phyloP scores from a whole-genome alignment of 2,797 vertebrate genomes.

The Darevskia mixta region DNA sequence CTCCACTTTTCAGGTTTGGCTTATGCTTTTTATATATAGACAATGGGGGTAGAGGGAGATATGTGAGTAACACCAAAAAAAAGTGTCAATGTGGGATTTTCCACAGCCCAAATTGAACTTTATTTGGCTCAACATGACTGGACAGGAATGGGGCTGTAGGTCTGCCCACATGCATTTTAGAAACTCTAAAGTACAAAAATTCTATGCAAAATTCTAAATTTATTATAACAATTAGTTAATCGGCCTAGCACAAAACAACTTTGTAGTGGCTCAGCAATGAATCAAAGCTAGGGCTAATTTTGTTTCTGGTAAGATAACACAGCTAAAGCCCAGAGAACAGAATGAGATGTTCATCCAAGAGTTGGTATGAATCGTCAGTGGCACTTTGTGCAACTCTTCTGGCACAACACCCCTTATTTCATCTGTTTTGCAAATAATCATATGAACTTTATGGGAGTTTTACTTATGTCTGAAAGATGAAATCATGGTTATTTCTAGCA shows the following conservation, averaged over 20 bases:
- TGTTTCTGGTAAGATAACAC: background rate
- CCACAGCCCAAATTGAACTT: background rate
- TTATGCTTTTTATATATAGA: rapidly evolving
- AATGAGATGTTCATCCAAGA: background rate
- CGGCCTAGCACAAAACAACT: too few species aligned
- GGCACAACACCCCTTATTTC: background rate
- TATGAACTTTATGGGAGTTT: rapidly evolving
- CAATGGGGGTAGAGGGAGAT: rapidly evolving
- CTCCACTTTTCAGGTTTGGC: conserved; percentile 91
- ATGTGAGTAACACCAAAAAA: background rate
- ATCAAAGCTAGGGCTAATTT: background rate
- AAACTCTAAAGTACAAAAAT: background rate
- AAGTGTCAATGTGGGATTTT: background rate
- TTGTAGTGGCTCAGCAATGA: background rate
- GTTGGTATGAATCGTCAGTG: background rate
- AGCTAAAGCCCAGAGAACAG: background rate
- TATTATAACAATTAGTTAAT: background rate
- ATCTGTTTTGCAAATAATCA: rapidly evolving
- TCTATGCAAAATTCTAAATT: background rate
- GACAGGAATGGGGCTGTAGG: background rate
- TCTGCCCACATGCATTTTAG: background rate
- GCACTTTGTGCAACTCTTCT: too few species aligned
- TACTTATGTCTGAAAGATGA: background rate
- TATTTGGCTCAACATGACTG: background rate
- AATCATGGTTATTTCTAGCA: rapidly evolving